These are phyloP conservation scores for Didymodactylos carnosus DNA, from an alignment of 2,888 invertebrate genomes.

Conservation along the genomic window DNA sequence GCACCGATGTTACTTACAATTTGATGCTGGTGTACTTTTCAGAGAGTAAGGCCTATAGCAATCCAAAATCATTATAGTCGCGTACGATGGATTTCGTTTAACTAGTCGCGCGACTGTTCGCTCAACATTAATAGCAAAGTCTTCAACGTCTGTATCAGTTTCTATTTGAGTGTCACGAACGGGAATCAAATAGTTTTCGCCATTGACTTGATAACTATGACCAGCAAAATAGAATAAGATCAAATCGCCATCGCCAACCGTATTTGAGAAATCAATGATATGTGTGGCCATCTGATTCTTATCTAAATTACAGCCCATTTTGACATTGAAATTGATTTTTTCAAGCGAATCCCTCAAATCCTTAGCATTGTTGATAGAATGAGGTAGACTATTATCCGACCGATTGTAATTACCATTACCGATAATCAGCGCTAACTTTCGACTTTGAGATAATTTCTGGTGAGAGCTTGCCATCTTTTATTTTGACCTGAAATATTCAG, in stretches of 20 bases:
- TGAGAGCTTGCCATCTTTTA: not conserved
- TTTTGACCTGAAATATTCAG: not conserved
- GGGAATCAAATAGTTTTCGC: not conserved
- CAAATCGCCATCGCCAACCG: not conserved
- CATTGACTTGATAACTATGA: not conserved
- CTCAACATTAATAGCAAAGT: not conserved
- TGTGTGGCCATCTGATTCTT: not conserved
- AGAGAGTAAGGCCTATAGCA: not conserved
- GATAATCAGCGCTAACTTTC: not conserved
- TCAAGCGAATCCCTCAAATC: not conserved
- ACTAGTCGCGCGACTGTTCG: not conserved
- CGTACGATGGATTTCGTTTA: not conserved
- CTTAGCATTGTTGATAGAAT: not conserved
- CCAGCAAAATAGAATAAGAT: not conserved
- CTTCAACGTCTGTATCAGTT: not conserved
- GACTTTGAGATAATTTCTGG: not conserved
- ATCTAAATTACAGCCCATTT: not conserved
- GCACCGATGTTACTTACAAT: not conserved
- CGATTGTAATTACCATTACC: not conserved
- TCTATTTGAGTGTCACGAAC: not conserved
- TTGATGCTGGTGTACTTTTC: not conserved
- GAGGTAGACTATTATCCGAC: not conserved
- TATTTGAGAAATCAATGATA: not conserved
- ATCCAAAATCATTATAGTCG: not conserved
- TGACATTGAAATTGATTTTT: not conserved